These are phyloP conservation scores for Epinephelus moara DNA, from an alignment of 2,113 vertebrate species.

Conservation along the genomic window DNA sequence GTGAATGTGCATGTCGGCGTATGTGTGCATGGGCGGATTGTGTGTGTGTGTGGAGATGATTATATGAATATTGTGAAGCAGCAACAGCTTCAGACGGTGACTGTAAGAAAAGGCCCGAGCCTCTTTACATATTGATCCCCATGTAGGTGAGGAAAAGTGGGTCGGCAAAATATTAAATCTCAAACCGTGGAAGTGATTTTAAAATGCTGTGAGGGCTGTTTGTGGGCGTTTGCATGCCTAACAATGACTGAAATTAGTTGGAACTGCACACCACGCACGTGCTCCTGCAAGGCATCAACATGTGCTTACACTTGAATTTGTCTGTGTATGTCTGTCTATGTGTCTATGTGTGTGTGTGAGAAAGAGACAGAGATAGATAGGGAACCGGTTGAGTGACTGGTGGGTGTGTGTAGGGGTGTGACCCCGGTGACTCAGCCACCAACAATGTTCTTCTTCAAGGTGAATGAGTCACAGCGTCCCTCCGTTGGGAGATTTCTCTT, in stretches of 20 bases:
- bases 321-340: neutral
- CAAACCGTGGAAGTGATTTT: neutral
- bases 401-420: slow-evolving; percentile 76
- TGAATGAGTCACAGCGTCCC: slow-evolving; percentile 81
- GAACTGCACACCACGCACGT: neutral
- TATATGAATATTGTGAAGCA: neutral
- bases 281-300: neutral
- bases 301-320: slow-evolving; percentile 5
- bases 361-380: slow-evolving; percentile 10
- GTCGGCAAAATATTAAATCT: neutral
- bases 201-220: neutral
- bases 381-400: slow-evolving; percentile 80
- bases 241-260: neutral
- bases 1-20: too few species aligned
- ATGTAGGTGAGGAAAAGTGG: neutral
- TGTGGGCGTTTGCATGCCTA: neutral
- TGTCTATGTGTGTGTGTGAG: slow-evolving; percentile 1
- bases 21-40: too few species aligned
- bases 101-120: neutral
- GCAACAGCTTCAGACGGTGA: neutral
- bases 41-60: too few species aligned
- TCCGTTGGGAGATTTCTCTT: slow-evolving; percentile 48
- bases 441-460: slow-evolving; percentile 84
- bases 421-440: slow-evolving; percentile 81
- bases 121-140: neutral